These are phyloP conservation scores for Psephotus haematonotus DNA, from an alignment of 2,113 vertebrate genomes.

Conservation along the genomic window DNA sequence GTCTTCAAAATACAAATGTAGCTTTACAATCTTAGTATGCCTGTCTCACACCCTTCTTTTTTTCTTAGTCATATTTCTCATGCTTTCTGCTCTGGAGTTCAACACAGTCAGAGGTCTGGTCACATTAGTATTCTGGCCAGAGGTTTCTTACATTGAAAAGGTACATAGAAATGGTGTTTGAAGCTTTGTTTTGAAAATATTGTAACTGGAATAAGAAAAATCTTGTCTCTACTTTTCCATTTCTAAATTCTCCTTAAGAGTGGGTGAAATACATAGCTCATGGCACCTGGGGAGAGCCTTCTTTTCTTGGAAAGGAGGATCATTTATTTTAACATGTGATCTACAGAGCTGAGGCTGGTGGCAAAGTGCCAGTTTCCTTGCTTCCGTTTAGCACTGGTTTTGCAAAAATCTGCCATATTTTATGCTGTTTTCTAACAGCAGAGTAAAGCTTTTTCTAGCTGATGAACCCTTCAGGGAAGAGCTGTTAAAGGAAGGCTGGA, in stretches of 20 bases:
- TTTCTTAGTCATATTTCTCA: neutral
- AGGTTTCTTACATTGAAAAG: neutral
- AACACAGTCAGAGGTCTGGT: neutral
- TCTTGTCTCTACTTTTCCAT: neutral
- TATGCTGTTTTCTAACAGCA: neutral
- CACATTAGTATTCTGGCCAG: neutral
- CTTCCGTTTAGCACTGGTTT: neutral
- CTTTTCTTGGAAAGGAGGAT: neutral
- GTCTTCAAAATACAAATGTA: neutral
- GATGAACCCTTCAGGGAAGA: neutral
- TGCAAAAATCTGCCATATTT: neutral
- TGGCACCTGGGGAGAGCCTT: neutral
- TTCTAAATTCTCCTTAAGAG: neutral
- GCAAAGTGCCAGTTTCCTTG: neutral
- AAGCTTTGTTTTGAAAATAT: neutral
- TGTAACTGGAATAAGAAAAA: neutral
- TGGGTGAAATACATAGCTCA: neutral
- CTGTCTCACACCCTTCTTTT: neutral
- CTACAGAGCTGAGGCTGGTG: neutral
- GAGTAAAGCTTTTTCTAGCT: neutral
- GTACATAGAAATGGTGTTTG: neutral
- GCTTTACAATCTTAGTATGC: neutral
- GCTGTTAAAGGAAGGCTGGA: neutral
- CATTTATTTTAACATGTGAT: neutral
- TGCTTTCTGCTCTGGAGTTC: neutral